Percentiles rank a stretch among this genome's conserved stretches.
Evolutionary conservation across 2,797 vertebrate genomes (phyloP).

Genomic region (Pempheris klunzingeri): DNA sequence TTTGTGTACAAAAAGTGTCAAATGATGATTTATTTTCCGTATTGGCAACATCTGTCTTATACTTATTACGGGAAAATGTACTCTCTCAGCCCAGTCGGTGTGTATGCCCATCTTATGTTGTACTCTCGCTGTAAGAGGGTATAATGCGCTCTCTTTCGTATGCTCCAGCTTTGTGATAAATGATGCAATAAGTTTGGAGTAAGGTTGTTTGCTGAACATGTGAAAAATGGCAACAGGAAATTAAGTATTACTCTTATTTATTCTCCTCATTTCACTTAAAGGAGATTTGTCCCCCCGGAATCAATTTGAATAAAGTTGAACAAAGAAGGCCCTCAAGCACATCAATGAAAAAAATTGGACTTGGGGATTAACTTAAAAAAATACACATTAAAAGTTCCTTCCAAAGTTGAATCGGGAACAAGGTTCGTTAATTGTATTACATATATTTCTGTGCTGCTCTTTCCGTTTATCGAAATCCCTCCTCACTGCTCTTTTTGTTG

Average conservation of each 20-base stretch:
- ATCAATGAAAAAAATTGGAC: slow-evolving; percentile 45
- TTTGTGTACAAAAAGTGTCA: slow-evolving; percentile 7
- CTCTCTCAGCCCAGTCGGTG: background rate
- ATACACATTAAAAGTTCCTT: slow-evolving; percentile 40
- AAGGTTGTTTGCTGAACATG: slow-evolving; percentile 40
- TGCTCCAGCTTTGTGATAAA: slow-evolving; percentile 47
- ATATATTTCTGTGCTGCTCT: slow-evolving; percentile 45
- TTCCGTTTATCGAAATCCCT: slow-evolving; percentile 59
- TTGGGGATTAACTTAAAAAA: slow-evolving; percentile 31
- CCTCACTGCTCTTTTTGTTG: slow-evolving; percentile 53
- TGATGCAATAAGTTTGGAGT: slow-evolving; percentile 33
- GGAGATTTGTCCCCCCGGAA: slow-evolving; percentile 50
- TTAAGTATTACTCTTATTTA: slow-evolving; percentile 46
- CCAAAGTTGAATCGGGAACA: slow-evolving; percentile 44
- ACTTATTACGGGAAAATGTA: background rate
- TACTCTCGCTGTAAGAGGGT: background rate
- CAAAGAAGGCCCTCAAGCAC: slow-evolving; percentile 40
- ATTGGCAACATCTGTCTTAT: background rate
- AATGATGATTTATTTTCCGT: slow-evolving; percentile 24
- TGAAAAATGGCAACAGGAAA: slow-evolving; percentile 50
- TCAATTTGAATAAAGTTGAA: slow-evolving; percentile 59
- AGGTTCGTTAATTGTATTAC: slow-evolving; percentile 56
- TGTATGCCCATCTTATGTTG: background rate
- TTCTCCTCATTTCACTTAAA: slow-evolving; percentile 53
- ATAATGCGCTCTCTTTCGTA: slow-evolving; percentile 22